Conservation (phyloP, 1,140 invertebrate species). For the Saccostrea echinata region DNA sequence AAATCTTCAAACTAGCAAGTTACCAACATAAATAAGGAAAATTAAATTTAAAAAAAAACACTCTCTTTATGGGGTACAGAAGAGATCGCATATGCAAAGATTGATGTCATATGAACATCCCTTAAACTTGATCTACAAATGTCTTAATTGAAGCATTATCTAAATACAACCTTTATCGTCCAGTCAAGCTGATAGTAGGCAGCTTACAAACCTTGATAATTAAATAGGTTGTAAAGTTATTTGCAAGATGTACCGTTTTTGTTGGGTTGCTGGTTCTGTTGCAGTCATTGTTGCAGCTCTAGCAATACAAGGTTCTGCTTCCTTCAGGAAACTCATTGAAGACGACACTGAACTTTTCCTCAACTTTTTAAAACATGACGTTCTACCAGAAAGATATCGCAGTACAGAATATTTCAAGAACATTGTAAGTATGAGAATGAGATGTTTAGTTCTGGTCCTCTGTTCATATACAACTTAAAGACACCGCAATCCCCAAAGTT, state of each 20-base stretch:
- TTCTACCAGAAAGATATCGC: slow-evolving; percentile 31
- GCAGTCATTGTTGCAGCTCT: not conserved
- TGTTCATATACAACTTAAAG: too few relatives aligned
- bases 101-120: too few relatives aligned
- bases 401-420: slow-evolving; percentile 20
- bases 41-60: too few relatives aligned
- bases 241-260: not conserved
- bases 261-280: not conserved
- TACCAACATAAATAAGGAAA: too few relatives aligned
- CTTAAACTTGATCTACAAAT: too few relatives aligned
- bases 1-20: too few relatives aligned
- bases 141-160: too few relatives aligned
- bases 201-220: not conserved
- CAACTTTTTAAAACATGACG: not conserved
- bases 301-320: not conserved
- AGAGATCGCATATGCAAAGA: too few relatives aligned
- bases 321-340: not conserved
- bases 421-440: slow-evolving; percentile 12
- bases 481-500: too few relatives aligned
- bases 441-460: too few relatives aligned
- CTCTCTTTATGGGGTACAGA: too few relatives aligned
- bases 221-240: not conserved
- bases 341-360: slow-evolving; percentile 34
- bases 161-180: too few relatives aligned
- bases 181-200: not conserved